phyloP scores from a whole-genome alignment of 2,797 vertebrate species.

The Typhlichthys eigenmanni region DNA sequence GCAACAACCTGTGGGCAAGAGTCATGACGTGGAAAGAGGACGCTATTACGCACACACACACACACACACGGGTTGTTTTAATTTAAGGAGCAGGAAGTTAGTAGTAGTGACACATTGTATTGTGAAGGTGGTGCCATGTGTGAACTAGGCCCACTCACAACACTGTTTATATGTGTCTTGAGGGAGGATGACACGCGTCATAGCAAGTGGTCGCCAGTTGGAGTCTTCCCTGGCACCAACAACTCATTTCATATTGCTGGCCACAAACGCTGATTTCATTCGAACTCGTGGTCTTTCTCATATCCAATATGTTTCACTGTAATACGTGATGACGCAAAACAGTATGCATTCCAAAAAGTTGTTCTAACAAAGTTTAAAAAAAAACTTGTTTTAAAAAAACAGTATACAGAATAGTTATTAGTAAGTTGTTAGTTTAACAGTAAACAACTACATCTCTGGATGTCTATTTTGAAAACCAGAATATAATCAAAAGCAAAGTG shows the following conservation, averaged over 20 bases:
- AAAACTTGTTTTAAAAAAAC: no score
- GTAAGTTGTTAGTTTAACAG: no score
- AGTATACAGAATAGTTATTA: no score
- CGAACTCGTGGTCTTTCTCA: background rate
- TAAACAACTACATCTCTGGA: no score
- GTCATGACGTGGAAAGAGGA: slow-evolving; percentile 54
- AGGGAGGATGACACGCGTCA: slow-evolving; percentile 13
- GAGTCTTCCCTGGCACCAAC: background rate
- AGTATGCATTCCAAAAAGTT: no score
- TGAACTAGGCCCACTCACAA: slow-evolving; percentile 15
- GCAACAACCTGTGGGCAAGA: slow-evolving; percentile 20
- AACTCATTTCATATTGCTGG: background rate
- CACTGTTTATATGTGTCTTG: slow-evolving; percentile 15
- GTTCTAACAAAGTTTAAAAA: no score
- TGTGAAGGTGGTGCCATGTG: slow-evolving; percentile 1
- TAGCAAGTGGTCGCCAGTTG: background rate
- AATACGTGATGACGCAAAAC: no score
- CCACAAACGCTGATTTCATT: background rate
- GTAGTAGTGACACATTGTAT: slow-evolving; percentile 27
- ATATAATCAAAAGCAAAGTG: no score
- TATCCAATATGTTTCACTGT: background rate
- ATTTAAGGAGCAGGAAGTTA: slow-evolving; percentile 14
- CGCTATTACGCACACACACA: slow-evolving; percentile 20
- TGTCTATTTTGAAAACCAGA: no score
- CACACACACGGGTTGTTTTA: slow-evolving; percentile 6